These are phyloP conservation scores for Microtus ochrogaster DNA, from an alignment of 2,113 vertebrate genomes.

Conservation along the genomic window DNA sequence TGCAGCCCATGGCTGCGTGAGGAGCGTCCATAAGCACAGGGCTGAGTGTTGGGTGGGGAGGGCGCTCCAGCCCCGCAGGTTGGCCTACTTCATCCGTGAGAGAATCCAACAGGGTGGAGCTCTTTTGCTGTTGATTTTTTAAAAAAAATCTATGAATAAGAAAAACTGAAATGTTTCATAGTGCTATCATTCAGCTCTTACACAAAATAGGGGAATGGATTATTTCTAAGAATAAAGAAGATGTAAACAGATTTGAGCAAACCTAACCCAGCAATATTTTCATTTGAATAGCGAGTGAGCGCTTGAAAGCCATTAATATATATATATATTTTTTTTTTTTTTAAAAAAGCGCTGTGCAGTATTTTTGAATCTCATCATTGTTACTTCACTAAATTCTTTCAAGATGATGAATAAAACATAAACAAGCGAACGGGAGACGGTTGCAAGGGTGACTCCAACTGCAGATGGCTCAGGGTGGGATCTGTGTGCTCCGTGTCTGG, in stretches of 20 bases:
- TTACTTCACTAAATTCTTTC: conserved; percentile 64
- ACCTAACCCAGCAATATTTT: conserved; percentile 55
- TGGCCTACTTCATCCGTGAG: background rate
- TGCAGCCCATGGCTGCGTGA: too few relatives aligned
- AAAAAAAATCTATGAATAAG: background rate
- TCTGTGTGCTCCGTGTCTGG: background rate
- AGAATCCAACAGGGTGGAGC: background rate
- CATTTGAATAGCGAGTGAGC: background rate
- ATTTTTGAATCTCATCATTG: conserved; percentile 35
- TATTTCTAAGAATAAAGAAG: conserved; percentile 7
- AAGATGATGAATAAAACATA: conserved; percentile 73
- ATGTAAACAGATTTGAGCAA: background rate
- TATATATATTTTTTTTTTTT: too few relatives aligned
- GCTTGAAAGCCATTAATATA: conserved; percentile 61
- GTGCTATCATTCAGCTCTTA: background rate
- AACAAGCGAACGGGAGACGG: conserved; percentile 50
- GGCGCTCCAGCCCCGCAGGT: background rate
- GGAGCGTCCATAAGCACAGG: too few relatives aligned
- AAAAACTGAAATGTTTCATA: background rate
- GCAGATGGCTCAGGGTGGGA: conserved; percentile 24
- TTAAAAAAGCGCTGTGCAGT: background rate
- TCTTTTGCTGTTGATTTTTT: background rate
- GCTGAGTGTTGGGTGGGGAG: too few relatives aligned
- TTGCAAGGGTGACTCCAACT: background rate
- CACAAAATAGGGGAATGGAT: conserved; percentile 23